Conservation (phyloP, 92 coral and sea anemone species). For the Phenganax stokvisi region DNA sequence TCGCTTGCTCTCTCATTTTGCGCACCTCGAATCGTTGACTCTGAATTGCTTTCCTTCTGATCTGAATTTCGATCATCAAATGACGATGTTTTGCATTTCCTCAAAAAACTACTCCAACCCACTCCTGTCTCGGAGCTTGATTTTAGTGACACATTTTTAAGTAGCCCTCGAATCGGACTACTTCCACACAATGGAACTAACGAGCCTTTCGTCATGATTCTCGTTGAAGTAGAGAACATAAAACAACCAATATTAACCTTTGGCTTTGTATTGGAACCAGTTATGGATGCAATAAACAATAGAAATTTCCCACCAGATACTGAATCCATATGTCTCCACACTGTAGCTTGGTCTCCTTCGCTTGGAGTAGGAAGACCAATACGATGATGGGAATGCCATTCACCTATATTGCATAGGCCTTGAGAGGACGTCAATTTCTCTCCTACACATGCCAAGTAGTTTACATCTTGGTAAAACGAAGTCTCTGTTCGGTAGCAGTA, state of each 20-base stretch:
- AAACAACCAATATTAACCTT: not conserved
- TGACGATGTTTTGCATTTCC: too few species aligned
- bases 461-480: slow-evolving; percentile 63
- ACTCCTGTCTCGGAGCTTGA: not conserved
- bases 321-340: slow-evolving; percentile 18
- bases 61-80: too few species aligned
- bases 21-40: too few species aligned
- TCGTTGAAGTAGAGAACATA: not conserved
- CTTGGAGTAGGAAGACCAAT: slow-evolving; percentile 61
- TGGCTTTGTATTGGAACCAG: not conserved
- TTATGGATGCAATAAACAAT: slow-evolving; percentile 4
- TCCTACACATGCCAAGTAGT: slow-evolving; percentile 59
- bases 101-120: not conserved
- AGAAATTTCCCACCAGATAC: not conserved
- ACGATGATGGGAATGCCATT: slow-evolving; percentile 86
- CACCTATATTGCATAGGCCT: slow-evolving; percentile 76
- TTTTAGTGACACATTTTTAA: not conserved
- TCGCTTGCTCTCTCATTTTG: too few species aligned
- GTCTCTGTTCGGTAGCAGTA: slow-evolving; percentile 48
- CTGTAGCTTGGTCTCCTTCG: slow-evolving; percentile 59
- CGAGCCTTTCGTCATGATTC: not conserved
- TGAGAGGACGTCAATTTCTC: slow-evolving; percentile 44
- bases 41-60: too few species aligned
- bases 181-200: not conserved
- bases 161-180: not conserved